Conservation (phyloP, 2,113 vertebrate genomes). For the Phaethon lepturus region DNA sequence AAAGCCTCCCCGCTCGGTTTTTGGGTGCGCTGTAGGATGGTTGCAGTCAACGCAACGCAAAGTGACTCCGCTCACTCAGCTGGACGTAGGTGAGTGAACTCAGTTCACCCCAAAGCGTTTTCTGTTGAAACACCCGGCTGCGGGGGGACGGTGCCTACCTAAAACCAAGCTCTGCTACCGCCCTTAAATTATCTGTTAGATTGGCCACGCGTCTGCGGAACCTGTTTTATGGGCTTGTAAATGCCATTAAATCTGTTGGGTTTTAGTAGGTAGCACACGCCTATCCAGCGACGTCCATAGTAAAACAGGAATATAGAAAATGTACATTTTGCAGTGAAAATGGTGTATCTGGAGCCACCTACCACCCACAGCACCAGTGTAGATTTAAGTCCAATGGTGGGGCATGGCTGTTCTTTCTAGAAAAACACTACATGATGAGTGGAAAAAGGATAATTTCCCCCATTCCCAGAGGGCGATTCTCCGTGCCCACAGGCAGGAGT, state of each 20-base stretch:
- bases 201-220: not conserved
- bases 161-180: not conserved
- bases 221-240: conserved; percentile 36
- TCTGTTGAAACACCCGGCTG: not conserved
- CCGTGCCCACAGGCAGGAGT: not conserved
- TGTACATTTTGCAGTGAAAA: not conserved
- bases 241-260: not conserved
- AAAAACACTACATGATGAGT: not conserved
- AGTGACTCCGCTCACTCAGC: not conserved
- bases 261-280: not conserved
- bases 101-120: not conserved
- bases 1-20: not conserved
- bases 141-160: not conserved
- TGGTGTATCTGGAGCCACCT: not conserved
- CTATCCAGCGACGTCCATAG: not conserved
- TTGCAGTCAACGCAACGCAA: not conserved
- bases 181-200: not conserved
- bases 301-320: not conserved
- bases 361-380: too few relatives aligned
- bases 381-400: not conserved
- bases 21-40: not conserved
- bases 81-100: not conserved
- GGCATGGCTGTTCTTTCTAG: not conserved
- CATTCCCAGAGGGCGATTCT: not conserved
- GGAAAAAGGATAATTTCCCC: not conserved